Conservation (phyloP, 1,140 invertebrate genomes). For the Scaptomyza hsui region DNA sequence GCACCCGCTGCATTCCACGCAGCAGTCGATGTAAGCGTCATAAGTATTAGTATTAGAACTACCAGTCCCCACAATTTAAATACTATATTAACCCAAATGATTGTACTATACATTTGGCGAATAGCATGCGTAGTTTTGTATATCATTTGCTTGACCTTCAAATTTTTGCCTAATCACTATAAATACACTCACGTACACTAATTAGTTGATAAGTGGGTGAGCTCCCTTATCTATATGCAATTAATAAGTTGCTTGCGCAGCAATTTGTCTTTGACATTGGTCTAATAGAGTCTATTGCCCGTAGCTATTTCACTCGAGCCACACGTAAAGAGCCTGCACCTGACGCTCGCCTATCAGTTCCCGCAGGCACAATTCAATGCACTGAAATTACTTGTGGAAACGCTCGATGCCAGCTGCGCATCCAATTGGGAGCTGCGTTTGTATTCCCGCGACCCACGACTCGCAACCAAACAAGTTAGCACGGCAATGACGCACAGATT, state of each 20-base stretch:
- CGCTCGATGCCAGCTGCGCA: conserved; percentile 87
- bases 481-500: neutral
- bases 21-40: conserved; percentile 84
- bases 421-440: conserved; percentile 93
- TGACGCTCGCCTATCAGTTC: conserved; percentile 95
- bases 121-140: neutral
- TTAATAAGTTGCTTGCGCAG: neutral
- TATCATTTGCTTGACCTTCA: neutral
- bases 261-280: conserved; percentile 15
- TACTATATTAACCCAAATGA: neutral
- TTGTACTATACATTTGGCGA: conserved; percentile 1
- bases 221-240: conserved; percentile 11
- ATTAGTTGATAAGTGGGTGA: conserved; percentile 1
- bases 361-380: conserved; percentile 88
- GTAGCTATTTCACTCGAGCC: conserved; percentile 89
- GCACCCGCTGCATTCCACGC: conserved; percentile 82
- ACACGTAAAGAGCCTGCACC: conserved; percentile 92
- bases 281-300: conserved; percentile 62
- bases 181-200: neutral
- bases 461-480: conserved; percentile 90
- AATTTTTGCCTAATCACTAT: neutral
- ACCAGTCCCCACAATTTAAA: neutral
- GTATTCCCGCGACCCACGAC: conserved; percentile 92
- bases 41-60: conserved; percentile 1
- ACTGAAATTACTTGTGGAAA: conserved; percentile 90